Conservation (phyloP, 2,888 invertebrate genomes). For the Drosophila austrosaltans region DNA sequence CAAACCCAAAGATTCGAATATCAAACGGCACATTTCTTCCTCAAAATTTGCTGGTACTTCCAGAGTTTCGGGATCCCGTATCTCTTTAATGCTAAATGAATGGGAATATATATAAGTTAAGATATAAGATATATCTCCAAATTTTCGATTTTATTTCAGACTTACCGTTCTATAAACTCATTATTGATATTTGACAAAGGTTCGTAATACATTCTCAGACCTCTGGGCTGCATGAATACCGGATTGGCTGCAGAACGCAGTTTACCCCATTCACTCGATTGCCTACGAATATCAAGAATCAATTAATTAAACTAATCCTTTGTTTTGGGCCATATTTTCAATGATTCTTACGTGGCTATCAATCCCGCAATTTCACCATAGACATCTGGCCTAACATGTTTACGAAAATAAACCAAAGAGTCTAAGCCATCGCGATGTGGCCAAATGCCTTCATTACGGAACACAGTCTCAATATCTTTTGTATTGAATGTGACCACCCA, state of each 20-base stretch:
- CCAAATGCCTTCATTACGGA: constrained; percentile 83
- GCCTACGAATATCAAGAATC: constrained; percentile 77
- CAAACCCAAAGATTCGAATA: constrained; percentile 84
- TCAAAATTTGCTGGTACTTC: constrained; percentile 84
- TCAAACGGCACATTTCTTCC: constrained; percentile 85
- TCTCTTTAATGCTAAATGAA: constrained; percentile 75
- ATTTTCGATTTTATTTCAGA: not conserved
- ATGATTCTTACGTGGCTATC: constrained; percentile 45
- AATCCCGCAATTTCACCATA: constrained; percentile 51
- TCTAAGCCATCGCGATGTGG: constrained; percentile 82
- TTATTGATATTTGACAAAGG: constrained; percentile 81
- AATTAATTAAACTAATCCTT: not conserved
- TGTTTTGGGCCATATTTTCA: not conserved
- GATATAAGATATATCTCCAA: not conserved
- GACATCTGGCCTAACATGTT: constrained; percentile 52
- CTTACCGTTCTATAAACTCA: constrained; percentile 80
- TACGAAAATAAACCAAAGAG: constrained; percentile 77
- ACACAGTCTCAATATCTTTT: constrained; percentile 84
- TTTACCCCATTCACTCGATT: constrained; percentile 85
- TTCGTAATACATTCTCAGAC: constrained; percentile 84
- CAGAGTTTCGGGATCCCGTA: constrained; percentile 51
- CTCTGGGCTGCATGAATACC: constrained; percentile 86
- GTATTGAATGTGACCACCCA: constrained; percentile 84
- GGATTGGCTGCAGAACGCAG: constrained; percentile 85
- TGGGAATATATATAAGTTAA: too few relatives aligned